Conservation (phyloP, 2,113 vertebrate genomes). For the Morphnarchus princeps region DNA sequence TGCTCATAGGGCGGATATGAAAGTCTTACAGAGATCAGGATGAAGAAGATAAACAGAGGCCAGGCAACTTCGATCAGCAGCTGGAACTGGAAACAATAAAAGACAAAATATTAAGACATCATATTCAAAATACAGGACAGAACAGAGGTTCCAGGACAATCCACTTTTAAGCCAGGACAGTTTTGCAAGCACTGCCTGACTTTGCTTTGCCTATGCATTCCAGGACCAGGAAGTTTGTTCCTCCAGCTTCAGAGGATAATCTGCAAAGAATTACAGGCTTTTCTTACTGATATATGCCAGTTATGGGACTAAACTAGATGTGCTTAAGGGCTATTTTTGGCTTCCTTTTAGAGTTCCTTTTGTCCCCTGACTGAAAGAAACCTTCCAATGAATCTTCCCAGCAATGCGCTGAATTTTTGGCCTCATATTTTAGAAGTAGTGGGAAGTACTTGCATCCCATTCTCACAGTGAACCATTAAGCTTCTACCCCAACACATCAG, state of each 20-base stretch:
- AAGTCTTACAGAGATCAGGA: conserved; percentile 90
- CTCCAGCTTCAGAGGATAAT: not conserved
- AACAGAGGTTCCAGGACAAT: not conserved
- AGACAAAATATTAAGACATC: not conserved
- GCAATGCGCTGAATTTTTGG: not conserved
- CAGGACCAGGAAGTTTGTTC: not conserved
- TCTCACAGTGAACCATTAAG: not conserved
- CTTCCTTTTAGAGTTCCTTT: not conserved
- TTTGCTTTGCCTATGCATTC: not conserved
- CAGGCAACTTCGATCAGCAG: conserved; percentile 90
- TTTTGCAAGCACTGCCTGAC: not conserved
- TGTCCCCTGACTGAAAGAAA: not conserved
- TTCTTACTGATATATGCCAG: not conserved
- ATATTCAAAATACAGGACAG: not conserved
- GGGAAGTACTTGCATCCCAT: not conserved
- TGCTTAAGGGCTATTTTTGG: not conserved
- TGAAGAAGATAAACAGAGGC: conserved; percentile 98
- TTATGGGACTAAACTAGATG: not conserved
- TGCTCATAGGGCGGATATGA: conserved; percentile 95
- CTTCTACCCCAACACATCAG: not conserved
- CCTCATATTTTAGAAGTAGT: not conserved
- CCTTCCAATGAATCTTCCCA: not conserved
- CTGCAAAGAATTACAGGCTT: not conserved
- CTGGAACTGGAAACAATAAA: conserved; percentile 81
- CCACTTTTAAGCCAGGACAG: not conserved